A percentile compares a stretch with the other conserved stretches of the same genome.
These are phyloP conservation scores for Trachelus tabidus DNA, from an alignment of 2,888 invertebrate genomes.

Conservation along the genomic window DNA sequence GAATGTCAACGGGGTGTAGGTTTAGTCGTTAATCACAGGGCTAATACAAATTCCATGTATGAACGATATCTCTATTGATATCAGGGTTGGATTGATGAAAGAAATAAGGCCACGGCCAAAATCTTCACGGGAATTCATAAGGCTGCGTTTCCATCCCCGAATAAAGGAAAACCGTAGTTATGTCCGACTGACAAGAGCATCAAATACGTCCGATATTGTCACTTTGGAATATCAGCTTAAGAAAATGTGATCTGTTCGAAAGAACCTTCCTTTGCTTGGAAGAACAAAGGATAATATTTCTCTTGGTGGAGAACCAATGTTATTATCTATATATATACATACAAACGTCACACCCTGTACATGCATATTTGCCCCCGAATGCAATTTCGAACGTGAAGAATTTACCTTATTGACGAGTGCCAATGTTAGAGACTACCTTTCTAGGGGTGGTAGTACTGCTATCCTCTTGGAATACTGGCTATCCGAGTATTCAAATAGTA, in stretches of 20 bases:
- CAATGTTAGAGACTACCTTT: not conserved
- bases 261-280: not conserved
- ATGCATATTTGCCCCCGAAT: not conserved
- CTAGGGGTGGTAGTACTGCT: not conserved
- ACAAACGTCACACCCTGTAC: not conserved
- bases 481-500: too few species aligned
- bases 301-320: not conserved
- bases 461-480: not conserved
- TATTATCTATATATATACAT: not conserved
- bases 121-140: not conserved
- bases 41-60: not conserved
- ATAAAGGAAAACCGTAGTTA: not conserved
- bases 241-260: not conserved
- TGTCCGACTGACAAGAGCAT: not conserved
- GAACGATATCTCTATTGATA: not conserved
- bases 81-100: too few species aligned
- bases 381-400: not conserved
- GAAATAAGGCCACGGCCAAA: too few species aligned
- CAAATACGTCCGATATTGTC: not conserved
- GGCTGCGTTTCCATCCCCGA: not conserved
- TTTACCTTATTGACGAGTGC: not conserved
- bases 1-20: not conserved
- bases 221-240: not conserved
- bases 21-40: not conserved
- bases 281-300: not conserved